Percentiles rank a stretch among this genome's conserved stretches.
phyloP scores from a whole-genome alignment of 2,888 invertebrate genomes.

The Megastigmus dorsalis region DNA sequence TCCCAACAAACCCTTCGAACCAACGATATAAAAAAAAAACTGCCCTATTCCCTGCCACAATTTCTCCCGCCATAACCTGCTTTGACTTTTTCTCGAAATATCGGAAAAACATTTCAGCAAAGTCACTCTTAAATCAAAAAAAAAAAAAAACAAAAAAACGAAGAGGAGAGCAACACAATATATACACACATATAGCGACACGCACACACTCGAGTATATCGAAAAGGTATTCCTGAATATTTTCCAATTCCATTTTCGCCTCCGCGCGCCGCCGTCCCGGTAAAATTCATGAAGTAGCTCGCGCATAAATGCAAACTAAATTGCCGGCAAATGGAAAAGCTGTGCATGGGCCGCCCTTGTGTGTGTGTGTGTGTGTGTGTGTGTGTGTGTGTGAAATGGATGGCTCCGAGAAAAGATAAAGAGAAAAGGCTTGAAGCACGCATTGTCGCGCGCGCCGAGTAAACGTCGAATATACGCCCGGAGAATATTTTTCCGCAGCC shows the following conservation, averaged over 20 bases:
- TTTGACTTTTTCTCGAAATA: background rate
- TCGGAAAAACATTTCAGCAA: background rate
- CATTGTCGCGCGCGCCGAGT: background rate
- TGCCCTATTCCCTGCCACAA: background rate
- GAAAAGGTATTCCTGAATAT: background rate
- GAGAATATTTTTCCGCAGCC: background rate
- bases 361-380: no score
- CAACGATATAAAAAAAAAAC: background rate
- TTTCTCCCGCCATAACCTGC: no score
- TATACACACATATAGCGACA: no score
- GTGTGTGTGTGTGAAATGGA: no score
- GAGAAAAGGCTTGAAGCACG: no score
- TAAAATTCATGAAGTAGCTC: background rate
- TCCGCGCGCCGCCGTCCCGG: no score
- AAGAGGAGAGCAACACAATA: no score
- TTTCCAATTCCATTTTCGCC: background rate
- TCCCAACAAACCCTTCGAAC: no score
- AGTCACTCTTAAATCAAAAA: background rate
- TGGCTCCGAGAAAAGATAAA: no score
- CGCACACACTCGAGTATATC: background rate
- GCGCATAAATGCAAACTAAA: conserved; percentile 4
- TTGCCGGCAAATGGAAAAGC: background rate
- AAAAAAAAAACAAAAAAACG: no score
- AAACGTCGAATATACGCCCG: conserved; percentile 3
- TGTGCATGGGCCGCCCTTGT: background rate